A percentile compares a stretch with the other conserved stretches of the same genome.
phyloP scores from a whole-genome alignment of 35 echinoderm and acorn worm genomes.

The Ophioderma brevispina region DNA sequence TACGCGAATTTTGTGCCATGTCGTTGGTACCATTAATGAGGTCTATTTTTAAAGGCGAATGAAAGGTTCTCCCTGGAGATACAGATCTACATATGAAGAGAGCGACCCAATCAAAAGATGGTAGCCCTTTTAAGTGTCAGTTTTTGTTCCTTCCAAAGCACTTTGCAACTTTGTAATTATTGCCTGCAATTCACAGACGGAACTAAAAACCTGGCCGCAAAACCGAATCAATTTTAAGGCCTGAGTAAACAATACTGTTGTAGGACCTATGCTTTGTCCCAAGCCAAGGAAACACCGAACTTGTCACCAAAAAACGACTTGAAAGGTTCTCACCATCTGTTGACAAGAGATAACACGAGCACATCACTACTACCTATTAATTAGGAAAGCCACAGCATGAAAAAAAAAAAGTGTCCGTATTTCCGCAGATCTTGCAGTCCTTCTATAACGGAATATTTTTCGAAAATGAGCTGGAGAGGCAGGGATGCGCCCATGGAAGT shows the following conservation, averaged over 20 bases:
- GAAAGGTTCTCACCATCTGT: neutral
- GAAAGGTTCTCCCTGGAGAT: neutral
- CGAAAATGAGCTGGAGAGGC: neutral
- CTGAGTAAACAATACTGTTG: neutral
- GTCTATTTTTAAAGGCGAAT: neutral
- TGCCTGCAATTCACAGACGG: neutral
- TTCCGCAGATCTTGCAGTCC: neutral
- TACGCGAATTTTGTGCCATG: neutral
- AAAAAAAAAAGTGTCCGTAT: neutral
- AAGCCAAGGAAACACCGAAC: neutral
- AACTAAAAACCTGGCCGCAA: neutral
- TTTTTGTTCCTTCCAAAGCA: neutral
- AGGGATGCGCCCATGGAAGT: neutral
- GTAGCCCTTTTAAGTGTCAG: too few species aligned
- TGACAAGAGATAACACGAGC: neutral
- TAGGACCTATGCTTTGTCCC: conserved; percentile 10
- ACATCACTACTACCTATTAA: neutral
- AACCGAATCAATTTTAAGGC: conserved; percentile 36
- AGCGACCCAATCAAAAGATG: neutral
- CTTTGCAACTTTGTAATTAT: neutral
- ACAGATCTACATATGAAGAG: neutral
- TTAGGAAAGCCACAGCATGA: conserved; percentile 30
- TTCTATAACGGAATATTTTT: neutral
- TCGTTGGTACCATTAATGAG: neutral
- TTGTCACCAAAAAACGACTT: neutral